Evolutionary conservation across 2,113 vertebrate species (phyloP), one percentile per base, ranked within the genome.

Genomic region (Chaetodon trifascialis): DNA sequence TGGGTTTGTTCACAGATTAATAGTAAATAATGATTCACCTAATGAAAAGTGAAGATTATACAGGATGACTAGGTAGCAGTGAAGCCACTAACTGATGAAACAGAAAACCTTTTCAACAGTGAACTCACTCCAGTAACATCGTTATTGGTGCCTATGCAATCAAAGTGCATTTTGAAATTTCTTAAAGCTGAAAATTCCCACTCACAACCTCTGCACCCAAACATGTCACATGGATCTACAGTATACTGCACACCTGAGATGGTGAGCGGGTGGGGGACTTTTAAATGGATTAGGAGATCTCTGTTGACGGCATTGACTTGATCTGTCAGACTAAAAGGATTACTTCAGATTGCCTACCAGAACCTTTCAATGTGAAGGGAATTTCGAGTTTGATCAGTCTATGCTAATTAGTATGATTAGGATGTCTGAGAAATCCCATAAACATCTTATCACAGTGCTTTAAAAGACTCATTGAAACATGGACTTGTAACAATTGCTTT

Each of bases 231-330:
- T 1, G 5, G 17, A 63, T 46, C 38, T 38, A 30, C 30, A 30
- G 30, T 30, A 17, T n/a, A 59, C 7, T 34, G 40, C 46, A 74
- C 38, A 82, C 34, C 17, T 66, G 44, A 73, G 69, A 23, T 66
- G 34, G 40, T 63, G 59, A 78, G 80, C 72, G 78, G 88, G 73
- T 84, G 72, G 65, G 11, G 73, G 74, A 34, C 63, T 38, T 70
- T 60, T 77, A 79, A 91, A 51, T 77, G 54, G 88, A 90, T 91
- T 89, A 90, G 79, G 71, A 62, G 42, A 86, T 85, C 73, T 73
- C 49, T 49, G 47, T 85, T 65, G 54, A 76, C 54, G 25, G 55
- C 52, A 42, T 10, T 75, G 56, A 17, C 23, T 82, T 84, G 58
- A 90, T 80, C 78, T 82, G 75, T 75, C 44, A 55, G 42, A 75